Evolutionary conservation across 2,113 vertebrate species (phyloP).

Genomic region (Equus przewalskii): DNA sequence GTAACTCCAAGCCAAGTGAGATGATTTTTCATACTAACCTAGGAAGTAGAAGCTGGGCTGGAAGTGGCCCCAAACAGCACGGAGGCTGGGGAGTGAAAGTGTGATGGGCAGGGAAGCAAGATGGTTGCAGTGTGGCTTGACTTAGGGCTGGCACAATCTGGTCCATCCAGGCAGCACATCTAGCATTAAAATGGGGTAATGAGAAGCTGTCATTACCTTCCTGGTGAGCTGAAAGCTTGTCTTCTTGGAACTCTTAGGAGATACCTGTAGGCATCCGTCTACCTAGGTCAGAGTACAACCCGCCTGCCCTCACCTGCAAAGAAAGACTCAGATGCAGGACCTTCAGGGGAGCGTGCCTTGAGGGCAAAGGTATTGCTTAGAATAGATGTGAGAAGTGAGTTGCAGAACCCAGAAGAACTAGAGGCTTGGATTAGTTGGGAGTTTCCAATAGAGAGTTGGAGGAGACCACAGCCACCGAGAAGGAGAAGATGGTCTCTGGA

Average conservation of each 20-base stretch:
- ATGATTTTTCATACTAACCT: not conserved
- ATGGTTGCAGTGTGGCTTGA: not conserved
- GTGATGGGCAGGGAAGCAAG: not conserved
- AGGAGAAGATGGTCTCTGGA: not conserved
- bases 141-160: not conserved
- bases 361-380: not conserved
- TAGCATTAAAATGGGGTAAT: not conserved
- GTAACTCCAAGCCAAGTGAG: not conserved
- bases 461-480: not conserved
- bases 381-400: not conserved
- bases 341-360: not conserved
- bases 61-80: not conserved
- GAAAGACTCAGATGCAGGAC: not conserved
- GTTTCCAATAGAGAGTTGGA: not conserved
- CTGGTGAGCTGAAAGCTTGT: not conserved
- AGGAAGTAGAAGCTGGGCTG: not conserved
- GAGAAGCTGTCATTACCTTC: not conserved
- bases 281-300: not conserved
- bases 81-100: not conserved
- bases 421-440: not conserved
- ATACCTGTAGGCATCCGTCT: not conserved
- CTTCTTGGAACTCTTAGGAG: not conserved
- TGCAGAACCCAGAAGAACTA: not conserved
- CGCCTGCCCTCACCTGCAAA: not conserved
- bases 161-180: not conserved